These are phyloP conservation scores for Sakesphorus luctuosus DNA, from an alignment of 2,113 vertebrate species.

Conservation along the genomic window DNA sequence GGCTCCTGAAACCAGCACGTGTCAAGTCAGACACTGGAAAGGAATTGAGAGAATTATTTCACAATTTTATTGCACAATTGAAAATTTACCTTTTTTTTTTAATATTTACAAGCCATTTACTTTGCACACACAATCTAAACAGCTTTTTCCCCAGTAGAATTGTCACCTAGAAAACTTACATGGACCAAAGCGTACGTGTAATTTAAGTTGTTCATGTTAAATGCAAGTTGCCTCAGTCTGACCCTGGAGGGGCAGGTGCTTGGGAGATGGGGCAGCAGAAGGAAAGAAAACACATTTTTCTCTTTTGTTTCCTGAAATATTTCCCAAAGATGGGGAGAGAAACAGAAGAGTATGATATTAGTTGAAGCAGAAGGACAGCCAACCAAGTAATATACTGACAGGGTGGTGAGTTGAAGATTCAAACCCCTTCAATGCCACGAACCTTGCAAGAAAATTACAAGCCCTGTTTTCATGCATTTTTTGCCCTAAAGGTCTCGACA, in stretches of 20 bases:
- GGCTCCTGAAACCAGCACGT: background rate
- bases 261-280: background rate
- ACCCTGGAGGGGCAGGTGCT: background rate
- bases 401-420: background rate
- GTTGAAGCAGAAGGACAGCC: background rate
- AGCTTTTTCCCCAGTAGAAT: background rate
- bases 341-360: background rate
- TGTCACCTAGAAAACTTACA: conserved; percentile 45
- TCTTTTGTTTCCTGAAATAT: background rate
- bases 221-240: background rate
- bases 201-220: background rate
- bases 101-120: conserved; percentile 55
- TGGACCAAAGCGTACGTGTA: background rate
- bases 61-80: conserved; percentile 67
- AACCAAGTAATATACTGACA: background rate
- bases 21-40: background rate
- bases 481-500: background rate
- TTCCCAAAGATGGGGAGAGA: background rate
- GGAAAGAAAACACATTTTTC: background rate
- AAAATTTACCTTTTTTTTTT: background rate
- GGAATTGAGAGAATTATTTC: conserved; percentile 43
- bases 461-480: background rate
- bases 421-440: background rate
- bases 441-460: background rate
- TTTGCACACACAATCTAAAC: conserved; percentile 40